These are phyloP conservation scores for Chelonus insularis DNA, from an alignment of 1,140 invertebrate genomes.

Conservation along the genomic window DNA sequence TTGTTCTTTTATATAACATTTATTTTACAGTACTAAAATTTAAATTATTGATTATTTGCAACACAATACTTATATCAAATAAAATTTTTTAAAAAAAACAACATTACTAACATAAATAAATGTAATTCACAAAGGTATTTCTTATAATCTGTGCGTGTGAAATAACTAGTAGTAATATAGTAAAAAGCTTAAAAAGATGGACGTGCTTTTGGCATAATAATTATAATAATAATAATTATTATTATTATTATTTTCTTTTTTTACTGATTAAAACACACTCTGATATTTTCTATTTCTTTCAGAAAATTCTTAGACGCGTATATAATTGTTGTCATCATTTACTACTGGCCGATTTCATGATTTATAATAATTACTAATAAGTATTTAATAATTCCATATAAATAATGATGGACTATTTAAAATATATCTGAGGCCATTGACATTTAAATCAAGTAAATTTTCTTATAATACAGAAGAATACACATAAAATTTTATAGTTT, in stretches of 20 bases:
- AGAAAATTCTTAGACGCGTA: neutral
- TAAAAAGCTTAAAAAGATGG: slow-evolving; percentile 6
- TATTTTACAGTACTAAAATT: neutral
- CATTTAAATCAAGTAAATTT: no score
- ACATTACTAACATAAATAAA: no score
- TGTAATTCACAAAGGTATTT: no score
- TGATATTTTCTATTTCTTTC: neutral
- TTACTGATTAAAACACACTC: slow-evolving; percentile 13
- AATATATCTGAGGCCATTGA: slow-evolving; percentile 23
- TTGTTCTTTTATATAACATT: slow-evolving; percentile 12
- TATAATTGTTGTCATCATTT: slow-evolving; percentile 19
- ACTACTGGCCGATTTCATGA: slow-evolving; percentile 20
- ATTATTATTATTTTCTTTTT: slow-evolving; percentile 4
- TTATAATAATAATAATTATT: neutral
- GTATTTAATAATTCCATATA: neutral
- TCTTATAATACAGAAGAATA: no score
- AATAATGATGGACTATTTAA: neutral
- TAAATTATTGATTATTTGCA: neutral
- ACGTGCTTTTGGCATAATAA: neutral
- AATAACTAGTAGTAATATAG: neutral
- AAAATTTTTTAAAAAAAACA: no score
- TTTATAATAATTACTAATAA: no score
- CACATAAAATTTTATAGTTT: no score
- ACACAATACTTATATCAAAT: no score
- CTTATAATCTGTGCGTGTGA: neutral